Evolutionary conservation across 2,888 invertebrate species (phyloP).

Genomic region (Pilophorus perplexus): DNA sequence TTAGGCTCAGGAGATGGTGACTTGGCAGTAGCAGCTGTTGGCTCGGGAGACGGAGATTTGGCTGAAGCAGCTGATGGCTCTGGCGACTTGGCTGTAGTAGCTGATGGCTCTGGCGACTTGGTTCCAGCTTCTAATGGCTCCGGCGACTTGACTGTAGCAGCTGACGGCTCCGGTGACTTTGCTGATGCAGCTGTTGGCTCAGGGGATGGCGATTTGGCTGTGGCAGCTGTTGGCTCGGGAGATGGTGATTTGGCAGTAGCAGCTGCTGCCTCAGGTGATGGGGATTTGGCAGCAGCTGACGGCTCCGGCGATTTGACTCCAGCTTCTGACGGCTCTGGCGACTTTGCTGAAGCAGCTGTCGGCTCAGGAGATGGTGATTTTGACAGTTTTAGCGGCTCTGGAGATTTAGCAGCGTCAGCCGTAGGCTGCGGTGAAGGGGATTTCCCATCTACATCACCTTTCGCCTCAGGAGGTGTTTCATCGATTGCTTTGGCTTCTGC

Average conservation of each 20-base stretch:
- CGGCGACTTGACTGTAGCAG: conserved; percentile 16
- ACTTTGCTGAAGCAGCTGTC: neutral
- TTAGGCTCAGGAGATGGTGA: conserved; percentile 2
- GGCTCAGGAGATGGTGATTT: conserved; percentile 29
- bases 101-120: neutral
- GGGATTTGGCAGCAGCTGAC: neutral
- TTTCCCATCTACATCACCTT: neutral
- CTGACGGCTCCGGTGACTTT: neutral
- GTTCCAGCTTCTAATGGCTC: neutral
- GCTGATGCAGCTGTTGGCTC: neutral
- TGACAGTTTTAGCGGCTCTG: neutral
- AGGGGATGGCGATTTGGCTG: conserved; percentile 14
- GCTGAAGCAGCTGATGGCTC: neutral
- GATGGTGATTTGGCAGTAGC: conserved; percentile 23
- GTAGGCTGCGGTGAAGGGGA: conserved; percentile 13
- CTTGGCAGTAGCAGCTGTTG: neutral
- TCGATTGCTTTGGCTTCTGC: neutral
- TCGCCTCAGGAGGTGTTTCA: conserved; percentile 11
- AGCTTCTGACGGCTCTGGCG: conserved; percentile 12
- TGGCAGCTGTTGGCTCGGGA: conserved; percentile 1
- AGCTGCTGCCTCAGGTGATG: conserved; percentile 15
- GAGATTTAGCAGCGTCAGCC: no score
- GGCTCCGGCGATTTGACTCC: conserved; percentile 15
- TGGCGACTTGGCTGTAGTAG: neutral
- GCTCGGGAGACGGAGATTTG: conserved; percentile 23